Base-by-base conservation (phyloP, 1,140 invertebrate species). In the Achroia grisella region DNA sequence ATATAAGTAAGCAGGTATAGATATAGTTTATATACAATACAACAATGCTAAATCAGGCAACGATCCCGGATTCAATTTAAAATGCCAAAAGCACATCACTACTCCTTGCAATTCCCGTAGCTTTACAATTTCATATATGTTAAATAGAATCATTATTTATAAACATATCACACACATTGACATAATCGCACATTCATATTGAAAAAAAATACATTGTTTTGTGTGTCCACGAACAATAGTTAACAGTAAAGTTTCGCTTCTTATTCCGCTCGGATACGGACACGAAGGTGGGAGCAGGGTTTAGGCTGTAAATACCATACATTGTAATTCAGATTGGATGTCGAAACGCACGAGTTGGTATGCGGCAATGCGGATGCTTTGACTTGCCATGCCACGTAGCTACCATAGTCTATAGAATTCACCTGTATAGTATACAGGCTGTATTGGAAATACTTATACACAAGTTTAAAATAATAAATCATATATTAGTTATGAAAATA, bases 211-310 rank as follows among this genome's bases (percentile, higher is more conserved):
- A 84, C 80, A 81, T 78, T 78, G 73, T 81, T 77, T 60, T 57
- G 66, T 73, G 63, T 73, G 67, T 80, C 62, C 62, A 57, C 57
- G 62, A 73, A 84, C 80, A 84, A 82, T 82, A 70, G 65, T 67
- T 82, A 80, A 84, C 80, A 75, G 78, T 82, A 82, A 67, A 68
- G 48, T 23, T 23, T 76, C 81, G 76, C 47, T 84, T 84, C 78
- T 84, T 82, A 84, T 84, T 84, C 80, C 80, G 80, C 61, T 70
- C 80, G 80, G 78, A 82, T 72, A 74, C 75, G 76, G 74, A 77
- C 76, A 59, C 66, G 57, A 40, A 63, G 62, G 56, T 63, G 69
- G 62, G 43, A 63, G 62, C 57, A 62, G 69, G 62, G 75, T 70
- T 71, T 68, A 70, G 70, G 67, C 70, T 71, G 71, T 81, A 72